These are phyloP conservation scores for Magallana ariakensis DNA, from an alignment of 1,140 invertebrate species.

Conservation along the genomic window DNA sequence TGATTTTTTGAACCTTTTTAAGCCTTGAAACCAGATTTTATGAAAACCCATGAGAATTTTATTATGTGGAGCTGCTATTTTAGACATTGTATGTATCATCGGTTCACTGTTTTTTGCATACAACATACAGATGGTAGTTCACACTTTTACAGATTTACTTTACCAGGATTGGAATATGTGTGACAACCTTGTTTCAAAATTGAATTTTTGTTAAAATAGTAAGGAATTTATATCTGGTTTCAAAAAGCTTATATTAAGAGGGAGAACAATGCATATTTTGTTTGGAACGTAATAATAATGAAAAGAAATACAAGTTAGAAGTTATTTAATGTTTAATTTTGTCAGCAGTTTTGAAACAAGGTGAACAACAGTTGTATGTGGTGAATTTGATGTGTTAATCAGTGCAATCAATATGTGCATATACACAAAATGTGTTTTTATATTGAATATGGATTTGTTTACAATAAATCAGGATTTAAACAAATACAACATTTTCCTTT, in stretches of 20 bases:
- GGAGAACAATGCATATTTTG: neutral
- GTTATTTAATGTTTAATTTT: neutral
- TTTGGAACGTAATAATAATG: neutral
- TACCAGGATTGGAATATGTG: neutral
- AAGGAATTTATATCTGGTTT: slow-evolving; percentile 9
- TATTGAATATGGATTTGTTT: slow-evolving; percentile 14
- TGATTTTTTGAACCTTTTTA: neutral
- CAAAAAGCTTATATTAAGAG: neutral
- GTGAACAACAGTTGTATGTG: neutral
- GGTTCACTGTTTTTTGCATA: neutral
- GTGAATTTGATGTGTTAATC: neutral
- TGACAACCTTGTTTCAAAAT: slow-evolving; percentile 23
- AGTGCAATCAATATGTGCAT: slow-evolving; percentile 27
- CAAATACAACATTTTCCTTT: neutral
- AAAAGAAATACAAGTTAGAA: neutral
- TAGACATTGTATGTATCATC: neutral
- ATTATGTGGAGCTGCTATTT: slow-evolving; percentile 1
- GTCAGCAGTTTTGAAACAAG: slow-evolving; percentile 38
- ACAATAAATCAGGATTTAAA: slow-evolving; percentile 6
- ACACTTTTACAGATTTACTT: too few relatives aligned
- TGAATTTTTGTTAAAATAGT: neutral
- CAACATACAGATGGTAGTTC: too few relatives aligned
- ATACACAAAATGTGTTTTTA: neutral
- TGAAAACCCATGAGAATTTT: neutral
- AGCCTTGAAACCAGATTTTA: slow-evolving; percentile 30